A percentile compares a stretch with the other conserved stretches of the same genome.
These are phyloP conservation scores for Drosophila helvetica DNA, from an alignment of 2,888 invertebrate species.

Conservation along the genomic window DNA sequence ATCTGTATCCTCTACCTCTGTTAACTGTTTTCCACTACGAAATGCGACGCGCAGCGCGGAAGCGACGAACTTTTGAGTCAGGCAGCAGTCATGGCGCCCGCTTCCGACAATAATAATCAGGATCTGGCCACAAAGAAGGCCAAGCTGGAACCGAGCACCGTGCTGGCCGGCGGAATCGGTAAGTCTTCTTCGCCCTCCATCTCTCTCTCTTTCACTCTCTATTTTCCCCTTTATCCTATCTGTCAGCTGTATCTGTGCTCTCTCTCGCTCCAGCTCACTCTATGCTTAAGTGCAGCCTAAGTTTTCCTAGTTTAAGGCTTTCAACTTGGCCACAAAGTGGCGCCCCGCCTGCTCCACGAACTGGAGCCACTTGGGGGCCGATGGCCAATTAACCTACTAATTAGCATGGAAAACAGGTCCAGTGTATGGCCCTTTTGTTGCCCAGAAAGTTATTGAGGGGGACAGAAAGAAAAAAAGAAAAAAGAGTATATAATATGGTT, in stretches of 20 bases:
- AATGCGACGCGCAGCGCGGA: conserved; percentile 90
- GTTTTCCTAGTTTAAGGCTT: conserved; percentile 3
- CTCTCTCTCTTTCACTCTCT: conserved; percentile 10
- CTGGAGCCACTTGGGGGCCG: conserved; percentile 48
- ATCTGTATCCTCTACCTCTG: conserved; percentile 20
- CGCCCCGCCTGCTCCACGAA: conserved; percentile 7
- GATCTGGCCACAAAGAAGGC: conserved; percentile 97
- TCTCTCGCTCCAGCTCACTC: conserved; percentile 7
- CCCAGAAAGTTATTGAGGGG: conserved; percentile 38
- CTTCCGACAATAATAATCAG: conserved; percentile 97
- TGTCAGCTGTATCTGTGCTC: neutral
- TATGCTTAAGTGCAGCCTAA: conserved; percentile 12
- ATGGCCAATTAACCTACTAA: conserved; percentile 78
- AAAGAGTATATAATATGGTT: conserved; percentile 29
- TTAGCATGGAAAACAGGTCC: conserved; percentile 71
- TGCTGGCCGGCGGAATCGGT: conserved; percentile 84
- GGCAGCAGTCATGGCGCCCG: conserved; percentile 96
- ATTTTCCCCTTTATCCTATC: conserved; percentile 1
- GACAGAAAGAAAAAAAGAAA: conserved; percentile 47
- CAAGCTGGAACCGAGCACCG: conserved; percentile 85
- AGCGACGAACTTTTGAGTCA: conserved; percentile 98
- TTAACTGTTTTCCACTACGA: conserved; percentile 10
- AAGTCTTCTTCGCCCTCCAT: conserved; percentile 67
- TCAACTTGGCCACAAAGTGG: conserved; percentile 46
- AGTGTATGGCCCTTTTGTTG: conserved; percentile 40